phyloP scores from a whole-genome alignment of 2,888 invertebrate genomes.

The Trissolcus brochymenae region DNA sequence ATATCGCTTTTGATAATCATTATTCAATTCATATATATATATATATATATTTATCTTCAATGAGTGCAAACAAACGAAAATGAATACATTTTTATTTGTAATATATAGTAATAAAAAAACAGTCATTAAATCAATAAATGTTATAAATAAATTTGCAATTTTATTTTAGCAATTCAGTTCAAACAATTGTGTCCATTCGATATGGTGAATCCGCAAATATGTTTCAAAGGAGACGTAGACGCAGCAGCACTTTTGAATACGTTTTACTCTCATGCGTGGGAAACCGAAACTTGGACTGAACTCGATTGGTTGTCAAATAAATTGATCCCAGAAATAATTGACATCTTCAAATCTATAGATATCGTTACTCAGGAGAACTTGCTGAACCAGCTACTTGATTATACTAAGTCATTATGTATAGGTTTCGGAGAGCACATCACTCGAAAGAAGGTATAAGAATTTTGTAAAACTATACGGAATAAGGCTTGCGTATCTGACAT shows the following conservation, averaged over 20 bases:
- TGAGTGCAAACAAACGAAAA: no score
- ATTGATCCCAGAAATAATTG: conserved; percentile 80
- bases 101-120: no score
- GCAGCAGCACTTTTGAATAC: conserved; percentile 80
- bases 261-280: conserved; percentile 76
- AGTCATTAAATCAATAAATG: no score
- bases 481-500: neutral
- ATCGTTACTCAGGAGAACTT: conserved; percentile 78
- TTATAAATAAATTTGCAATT: neutral
- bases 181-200: conserved; percentile 75
- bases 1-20: neutral
- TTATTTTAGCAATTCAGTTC: conserved; percentile 76
- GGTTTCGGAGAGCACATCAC: conserved; percentile 84
- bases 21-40: no score
- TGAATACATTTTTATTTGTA: no score
- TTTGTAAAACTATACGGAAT: neutral
- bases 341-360: conserved; percentile 79
- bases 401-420: conserved; percentile 80
- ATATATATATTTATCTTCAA: no score
- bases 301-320: conserved; percentile 83
- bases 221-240: conserved; percentile 79
- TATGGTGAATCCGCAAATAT: conserved; percentile 81
- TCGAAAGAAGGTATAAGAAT: conserved; percentile 72
- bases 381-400: conserved; percentile 78
- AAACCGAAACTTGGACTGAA: conserved; percentile 82